These are phyloP conservation scores for Pandemis cinnamomeana DNA, from an alignment of 2,888 invertebrate species.

Conservation along the genomic window DNA sequence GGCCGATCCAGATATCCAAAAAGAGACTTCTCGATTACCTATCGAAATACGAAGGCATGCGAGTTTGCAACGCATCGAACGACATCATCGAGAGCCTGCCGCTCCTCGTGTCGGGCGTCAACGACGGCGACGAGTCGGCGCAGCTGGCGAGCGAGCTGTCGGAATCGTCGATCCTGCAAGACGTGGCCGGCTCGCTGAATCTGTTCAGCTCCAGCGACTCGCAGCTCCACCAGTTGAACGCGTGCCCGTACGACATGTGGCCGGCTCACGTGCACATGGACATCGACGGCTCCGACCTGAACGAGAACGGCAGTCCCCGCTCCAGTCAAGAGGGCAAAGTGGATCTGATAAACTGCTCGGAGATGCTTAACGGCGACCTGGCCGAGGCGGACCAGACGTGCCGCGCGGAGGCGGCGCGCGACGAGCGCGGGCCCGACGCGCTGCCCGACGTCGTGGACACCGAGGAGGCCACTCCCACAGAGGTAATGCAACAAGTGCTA, in stretches of 20 bases:
- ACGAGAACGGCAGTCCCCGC: slow-evolving; percentile 62
- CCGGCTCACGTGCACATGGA: slow-evolving; percentile 72
- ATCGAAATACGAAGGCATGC: slow-evolving; percentile 73
- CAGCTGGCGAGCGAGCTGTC: slow-evolving; percentile 61
- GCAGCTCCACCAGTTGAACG: slow-evolving; percentile 69
- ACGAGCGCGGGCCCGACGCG: slow-evolving; percentile 54
- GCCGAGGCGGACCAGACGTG: slow-evolving; percentile 93
- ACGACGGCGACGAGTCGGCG: slow-evolving; percentile 60
- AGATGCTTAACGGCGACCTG: slow-evolving; percentile 88
- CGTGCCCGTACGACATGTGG: slow-evolving; percentile 77
- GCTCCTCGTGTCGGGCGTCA: slow-evolving; percentile 55
- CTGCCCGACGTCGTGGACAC: slow-evolving; percentile 81
- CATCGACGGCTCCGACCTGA: slow-evolving; percentile 62
- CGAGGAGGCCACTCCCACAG: slow-evolving; percentile 80
- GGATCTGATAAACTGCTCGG: slow-evolving; percentile 77
- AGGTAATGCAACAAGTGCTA: slow-evolving; percentile 79
- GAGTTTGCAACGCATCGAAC: slow-evolving; percentile 73
- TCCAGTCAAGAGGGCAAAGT: slow-evolving; percentile 76
- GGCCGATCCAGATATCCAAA: slow-evolving; percentile 69
- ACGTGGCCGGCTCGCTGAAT: slow-evolving; percentile 77
- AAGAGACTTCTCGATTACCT: slow-evolving; percentile 70
- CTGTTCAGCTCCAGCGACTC: slow-evolving; percentile 72
- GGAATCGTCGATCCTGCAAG: slow-evolving; percentile 71
- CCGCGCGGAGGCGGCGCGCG: slow-evolving; percentile 63
- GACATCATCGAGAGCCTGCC: slow-evolving; percentile 75